Conservation (phyloP, 1,140 invertebrate genomes). For the Diuraphis noxia region DNA sequence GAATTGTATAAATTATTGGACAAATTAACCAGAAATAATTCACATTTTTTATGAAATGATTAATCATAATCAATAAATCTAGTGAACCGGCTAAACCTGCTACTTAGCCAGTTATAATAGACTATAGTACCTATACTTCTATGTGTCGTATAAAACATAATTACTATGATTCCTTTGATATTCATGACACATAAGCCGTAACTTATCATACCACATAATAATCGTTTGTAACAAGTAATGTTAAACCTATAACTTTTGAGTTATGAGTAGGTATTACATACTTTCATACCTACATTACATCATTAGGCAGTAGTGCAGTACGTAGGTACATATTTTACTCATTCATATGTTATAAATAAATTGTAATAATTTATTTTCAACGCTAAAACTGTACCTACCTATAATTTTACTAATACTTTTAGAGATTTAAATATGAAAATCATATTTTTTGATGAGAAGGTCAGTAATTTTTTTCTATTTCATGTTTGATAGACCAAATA, state of each 20-base stretch:
- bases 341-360: background rate
- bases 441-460: background rate
- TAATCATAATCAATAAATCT: conserved; percentile 30
- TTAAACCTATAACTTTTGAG: too few species aligned
- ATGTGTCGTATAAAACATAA: background rate
- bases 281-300: background rate
- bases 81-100: conserved; percentile 27
- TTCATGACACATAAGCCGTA: background rate
- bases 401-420: too few species aligned
- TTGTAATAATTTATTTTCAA: background rate
- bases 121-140: background rate
- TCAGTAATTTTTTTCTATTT: background rate
- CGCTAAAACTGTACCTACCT: background rate
- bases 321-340: background rate
- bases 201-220: background rate
- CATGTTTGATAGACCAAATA: background rate
- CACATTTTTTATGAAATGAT: background rate
- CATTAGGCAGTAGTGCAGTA: background rate
- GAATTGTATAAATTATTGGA: background rate
- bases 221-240: background rate
- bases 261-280: background rate
- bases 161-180: background rate
- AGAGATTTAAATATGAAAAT: background rate
- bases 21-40: conserved; percentile 5
- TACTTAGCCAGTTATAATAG: background rate